phyloP scores from a whole-genome alignment of 2,797 vertebrate genomes.

The Pachyuromys duprasi region DNA sequence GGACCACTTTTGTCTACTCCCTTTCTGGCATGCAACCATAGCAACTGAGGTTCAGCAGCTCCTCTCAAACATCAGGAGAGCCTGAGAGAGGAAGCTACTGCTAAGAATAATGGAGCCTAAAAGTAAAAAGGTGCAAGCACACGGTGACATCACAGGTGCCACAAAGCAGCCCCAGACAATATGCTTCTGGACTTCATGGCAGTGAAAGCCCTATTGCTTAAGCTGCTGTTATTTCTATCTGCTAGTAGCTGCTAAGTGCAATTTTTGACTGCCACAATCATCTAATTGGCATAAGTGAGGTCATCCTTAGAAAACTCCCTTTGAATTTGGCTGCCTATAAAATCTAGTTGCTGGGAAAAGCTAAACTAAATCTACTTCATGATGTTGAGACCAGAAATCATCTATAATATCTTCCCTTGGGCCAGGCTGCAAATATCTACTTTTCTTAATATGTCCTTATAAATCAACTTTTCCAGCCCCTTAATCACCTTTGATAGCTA shows the following conservation, averaged over 20 bases:
- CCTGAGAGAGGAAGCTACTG: neutral
- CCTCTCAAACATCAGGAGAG: constrained; percentile 1
- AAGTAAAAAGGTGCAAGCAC: neutral
- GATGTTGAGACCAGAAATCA: neutral
- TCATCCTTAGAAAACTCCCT: constrained; percentile 39
- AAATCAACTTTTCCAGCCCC: constrained; percentile 60
- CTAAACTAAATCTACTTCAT: constrained; percentile 1
- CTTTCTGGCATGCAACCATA: neutral
- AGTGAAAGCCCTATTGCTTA: neutral
- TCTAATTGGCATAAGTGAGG: constrained; percentile 36
- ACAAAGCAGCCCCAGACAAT: neutral
- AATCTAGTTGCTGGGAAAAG: constrained; percentile 62
- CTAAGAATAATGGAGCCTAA: neutral
- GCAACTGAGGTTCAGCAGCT: neutral
- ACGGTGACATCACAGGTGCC: neutral
- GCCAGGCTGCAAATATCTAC: constrained; percentile 48
- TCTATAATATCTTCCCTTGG: constrained; percentile 10
- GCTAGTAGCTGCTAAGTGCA: constrained; percentile 32
- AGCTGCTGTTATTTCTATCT: constrained; percentile 32
- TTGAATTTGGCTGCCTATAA: constrained; percentile 42
- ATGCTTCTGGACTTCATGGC: neutral
- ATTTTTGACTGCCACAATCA: constrained; percentile 38
- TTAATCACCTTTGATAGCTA: constrained; percentile 51
- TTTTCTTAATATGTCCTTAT: constrained; percentile 66
- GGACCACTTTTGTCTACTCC: neutral